Base-by-base conservation (phyloP, 1,140 invertebrate species). In the Drosophila takahashii region DNA sequence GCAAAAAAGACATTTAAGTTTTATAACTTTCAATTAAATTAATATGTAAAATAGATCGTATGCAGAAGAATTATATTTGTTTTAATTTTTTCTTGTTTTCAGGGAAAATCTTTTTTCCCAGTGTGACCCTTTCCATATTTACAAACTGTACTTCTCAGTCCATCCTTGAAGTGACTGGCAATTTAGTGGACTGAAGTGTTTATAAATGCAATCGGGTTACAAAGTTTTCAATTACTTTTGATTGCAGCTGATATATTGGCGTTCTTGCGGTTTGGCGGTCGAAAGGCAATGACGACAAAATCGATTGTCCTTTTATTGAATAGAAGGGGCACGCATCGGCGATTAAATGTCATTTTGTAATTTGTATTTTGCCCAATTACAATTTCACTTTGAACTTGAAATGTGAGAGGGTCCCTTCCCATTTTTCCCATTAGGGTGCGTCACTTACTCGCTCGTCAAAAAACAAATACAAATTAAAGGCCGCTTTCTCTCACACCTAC, bases 271-370 rank as follows among this genome's bases (percentile, higher is more conserved):
- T 18, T 7, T 13, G 16, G 22, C 1, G 34, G 16, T 7, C 22
- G 22, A 18, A 27, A 44, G 29, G 42, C 22, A 13, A 5, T 6
- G 37, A 34, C 15, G 11, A 15, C 27, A 29, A 70, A 44, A 69
- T 70, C 66, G 64, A 69, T 70, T 41, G 16, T 48, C 41, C 48
- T 15, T 15, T 52, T 53, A 42, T 39, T n/a, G 36, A 36, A n/a
- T 2, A 22, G 1, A 22, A 41, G 18, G 3, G 11, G 50, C 66
- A 70, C 66, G 66, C 50, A 13, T 47, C 11, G 18, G 7, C 42
- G 50, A 71, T 71, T 71, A 70, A 34, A 11, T 57, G 51, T 57
- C 34, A 70, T 70, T 71, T 71, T 2, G 5, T 47, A 70, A 70
- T 69, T 39, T n/a, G 8, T 32, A 18, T 41, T 27, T 13, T 41